Conservation (phyloP, 2,113 vertebrate species). For the Ifrita kowaldi region DNA sequence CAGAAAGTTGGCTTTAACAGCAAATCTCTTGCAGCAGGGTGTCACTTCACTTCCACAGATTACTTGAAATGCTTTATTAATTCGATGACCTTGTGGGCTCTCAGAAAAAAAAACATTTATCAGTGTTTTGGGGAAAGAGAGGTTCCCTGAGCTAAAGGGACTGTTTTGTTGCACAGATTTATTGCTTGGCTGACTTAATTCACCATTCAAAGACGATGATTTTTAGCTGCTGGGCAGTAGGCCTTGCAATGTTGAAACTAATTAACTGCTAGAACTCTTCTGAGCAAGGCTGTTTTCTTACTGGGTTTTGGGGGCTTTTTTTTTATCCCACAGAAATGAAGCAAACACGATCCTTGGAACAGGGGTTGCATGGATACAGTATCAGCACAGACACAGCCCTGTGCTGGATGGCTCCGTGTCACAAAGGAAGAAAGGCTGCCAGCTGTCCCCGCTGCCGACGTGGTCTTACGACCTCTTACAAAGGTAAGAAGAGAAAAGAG, state of each 20-base stretch:
- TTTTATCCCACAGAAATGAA: neutral
- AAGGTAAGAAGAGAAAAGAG: neutral
- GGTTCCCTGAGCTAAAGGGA: conserved; percentile 10
- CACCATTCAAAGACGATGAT: conserved; percentile 38
- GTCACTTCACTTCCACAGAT: conserved; percentile 38
- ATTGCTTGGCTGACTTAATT: conserved; percentile 56
- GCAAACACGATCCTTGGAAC: neutral
- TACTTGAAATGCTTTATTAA: conserved; percentile 60
- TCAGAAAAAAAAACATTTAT: conserved; percentile 34
- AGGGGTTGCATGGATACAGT: neutral
- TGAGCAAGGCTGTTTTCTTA: neutral
- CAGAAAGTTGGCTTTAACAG: conserved; percentile 2
- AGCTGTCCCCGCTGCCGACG: neutral
- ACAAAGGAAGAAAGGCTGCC: neutral
- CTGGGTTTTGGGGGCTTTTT: neutral
- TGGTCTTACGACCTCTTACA: neutral
- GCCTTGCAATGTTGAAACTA: conserved; percentile 45
- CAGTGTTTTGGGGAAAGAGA: conserved; percentile 20
- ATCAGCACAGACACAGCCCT: neutral
- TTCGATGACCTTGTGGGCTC: conserved; percentile 32
- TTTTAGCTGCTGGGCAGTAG: conserved; percentile 53
- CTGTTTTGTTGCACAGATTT: conserved; percentile 53
- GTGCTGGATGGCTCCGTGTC: neutral
- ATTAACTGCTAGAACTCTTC: conserved; percentile 44
- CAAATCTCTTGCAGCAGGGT: conserved; percentile 32